Evolutionary conservation across 2,113 vertebrate species (phyloP).

Genomic region (Pantherophis guttatus): DNA sequence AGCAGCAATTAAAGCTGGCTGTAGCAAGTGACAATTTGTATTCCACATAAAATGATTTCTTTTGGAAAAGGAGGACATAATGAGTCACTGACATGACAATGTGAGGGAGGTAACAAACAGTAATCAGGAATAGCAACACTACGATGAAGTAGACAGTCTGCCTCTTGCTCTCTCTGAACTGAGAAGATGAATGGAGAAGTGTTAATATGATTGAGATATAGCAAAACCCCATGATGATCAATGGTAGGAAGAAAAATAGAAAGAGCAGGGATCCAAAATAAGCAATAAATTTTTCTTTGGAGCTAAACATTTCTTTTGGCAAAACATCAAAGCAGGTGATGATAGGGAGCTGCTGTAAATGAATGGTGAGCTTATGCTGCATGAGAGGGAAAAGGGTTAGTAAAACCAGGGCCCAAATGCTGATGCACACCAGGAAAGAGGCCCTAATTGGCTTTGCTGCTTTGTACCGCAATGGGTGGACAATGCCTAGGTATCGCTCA

Average conservation of each 20-base stretch:
- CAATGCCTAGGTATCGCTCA: constrained; percentile 29
- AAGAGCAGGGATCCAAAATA: constrained; percentile 41
- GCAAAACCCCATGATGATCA: constrained; percentile 41
- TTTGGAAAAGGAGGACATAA: background rate
- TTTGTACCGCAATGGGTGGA: constrained; percentile 20
- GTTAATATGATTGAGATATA: constrained; percentile 44
- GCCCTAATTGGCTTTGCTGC: constrained; percentile 4
- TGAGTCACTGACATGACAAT: constrained; percentile 37
- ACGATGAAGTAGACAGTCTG: constrained; percentile 34
- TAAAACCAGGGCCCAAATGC: constrained; percentile 44
- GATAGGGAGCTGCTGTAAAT: background rate
- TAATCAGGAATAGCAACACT: constrained; percentile 43
- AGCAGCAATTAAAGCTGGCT: constrained; percentile 49
- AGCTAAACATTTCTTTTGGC: constrained; percentile 18
- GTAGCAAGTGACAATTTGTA: constrained; percentile 51
- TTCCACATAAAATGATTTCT: constrained; percentile 35
- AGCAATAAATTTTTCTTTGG: background rate
- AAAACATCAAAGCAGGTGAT: constrained; percentile 45
- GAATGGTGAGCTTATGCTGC: background rate
- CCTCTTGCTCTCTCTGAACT: constrained; percentile 23
- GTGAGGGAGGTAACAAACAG: constrained; percentile 48
- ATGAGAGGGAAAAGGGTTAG: constrained; percentile 33
- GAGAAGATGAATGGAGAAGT: constrained; percentile 25
- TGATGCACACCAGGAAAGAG: background rate
- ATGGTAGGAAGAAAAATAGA: constrained; percentile 28